phyloP scores from a whole-genome alignment of 2,113 vertebrate species.

The Herpetotheres cachinnans region DNA sequence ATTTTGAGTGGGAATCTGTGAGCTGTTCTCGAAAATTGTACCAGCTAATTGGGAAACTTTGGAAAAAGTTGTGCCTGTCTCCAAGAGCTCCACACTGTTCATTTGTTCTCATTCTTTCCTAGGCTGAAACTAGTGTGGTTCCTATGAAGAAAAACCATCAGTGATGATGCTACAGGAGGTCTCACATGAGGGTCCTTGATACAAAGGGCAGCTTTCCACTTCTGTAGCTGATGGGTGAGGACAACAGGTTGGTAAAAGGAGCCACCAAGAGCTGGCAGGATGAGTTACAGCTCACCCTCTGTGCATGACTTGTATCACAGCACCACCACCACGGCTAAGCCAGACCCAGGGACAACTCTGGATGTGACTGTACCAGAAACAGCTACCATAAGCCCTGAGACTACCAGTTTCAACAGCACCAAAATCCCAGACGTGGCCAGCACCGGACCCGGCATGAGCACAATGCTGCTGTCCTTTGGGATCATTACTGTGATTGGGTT shows the following conservation, averaged over 20 bases:
- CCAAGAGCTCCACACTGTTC: neutral
- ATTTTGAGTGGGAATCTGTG: neutral
- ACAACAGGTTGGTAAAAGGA: neutral
- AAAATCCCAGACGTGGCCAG: constrained; percentile 75
- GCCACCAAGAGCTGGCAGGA: constrained; percentile 20
- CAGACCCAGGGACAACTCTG: constrained; percentile 48
- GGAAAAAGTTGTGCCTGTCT: neutral
- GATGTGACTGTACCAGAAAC: constrained; percentile 66
- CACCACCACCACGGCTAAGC: neutral
- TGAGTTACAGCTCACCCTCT: constrained; percentile 70
- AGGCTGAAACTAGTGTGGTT: neutral
- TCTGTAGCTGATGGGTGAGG: constrained; percentile 14
- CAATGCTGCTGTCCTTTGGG: constrained; percentile 91
- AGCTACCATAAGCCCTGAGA: constrained; percentile 78
- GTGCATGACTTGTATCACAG: constrained; percentile 47
- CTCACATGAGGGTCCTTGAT: neutral
- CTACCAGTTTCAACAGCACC: constrained; percentile 86
- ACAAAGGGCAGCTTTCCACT: neutral
- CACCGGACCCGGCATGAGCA: constrained; percentile 78
- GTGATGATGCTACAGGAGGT: neutral
- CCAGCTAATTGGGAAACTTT: neutral
- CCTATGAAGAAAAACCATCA: neutral
- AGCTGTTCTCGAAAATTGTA: neutral
- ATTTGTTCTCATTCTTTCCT: neutral
- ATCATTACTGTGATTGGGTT: constrained; percentile 92